Evolutionary conservation across 2,113 vertebrate species (phyloP).

Genomic region (Engystomops pustulosus): DNA sequence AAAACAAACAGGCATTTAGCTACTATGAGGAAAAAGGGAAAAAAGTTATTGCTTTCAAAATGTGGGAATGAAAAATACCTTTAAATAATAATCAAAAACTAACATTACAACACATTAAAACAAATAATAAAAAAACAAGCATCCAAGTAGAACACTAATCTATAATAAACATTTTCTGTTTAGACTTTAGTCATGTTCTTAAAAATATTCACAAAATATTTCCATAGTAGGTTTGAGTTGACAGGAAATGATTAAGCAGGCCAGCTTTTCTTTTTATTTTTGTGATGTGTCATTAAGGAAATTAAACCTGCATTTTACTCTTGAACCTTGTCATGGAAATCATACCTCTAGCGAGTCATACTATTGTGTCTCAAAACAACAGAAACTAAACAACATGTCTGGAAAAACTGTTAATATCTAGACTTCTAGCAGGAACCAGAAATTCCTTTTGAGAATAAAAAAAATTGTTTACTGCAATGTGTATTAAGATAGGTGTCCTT

Average conservation of each 20-base stretch:
- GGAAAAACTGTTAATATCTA: constrained; percentile 17
- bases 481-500: neutral
- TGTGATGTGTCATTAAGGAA: neutral
- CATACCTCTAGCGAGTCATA: neutral
- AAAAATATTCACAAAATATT: neutral
- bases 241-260: neutral
- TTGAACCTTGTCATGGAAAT: neutral
- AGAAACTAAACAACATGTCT: neutral
- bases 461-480: neutral
- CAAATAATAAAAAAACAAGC: too few species aligned
- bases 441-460: neutral
- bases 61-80: too few species aligned
- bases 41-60: too few species aligned
- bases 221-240: neutral
- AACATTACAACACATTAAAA: too few species aligned
- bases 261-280: neutral
- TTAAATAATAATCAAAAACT: too few species aligned
- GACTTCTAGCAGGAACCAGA: neutral
- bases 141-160: too few species aligned
- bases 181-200: too few species aligned
- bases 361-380: neutral
- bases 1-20: too few species aligned
- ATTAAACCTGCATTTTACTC: neutral
- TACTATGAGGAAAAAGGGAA: too few species aligned
- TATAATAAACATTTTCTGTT: too few species aligned